Conservation (phyloP, 2,888 invertebrate genomes). For the Philereme vetulata region DNA sequence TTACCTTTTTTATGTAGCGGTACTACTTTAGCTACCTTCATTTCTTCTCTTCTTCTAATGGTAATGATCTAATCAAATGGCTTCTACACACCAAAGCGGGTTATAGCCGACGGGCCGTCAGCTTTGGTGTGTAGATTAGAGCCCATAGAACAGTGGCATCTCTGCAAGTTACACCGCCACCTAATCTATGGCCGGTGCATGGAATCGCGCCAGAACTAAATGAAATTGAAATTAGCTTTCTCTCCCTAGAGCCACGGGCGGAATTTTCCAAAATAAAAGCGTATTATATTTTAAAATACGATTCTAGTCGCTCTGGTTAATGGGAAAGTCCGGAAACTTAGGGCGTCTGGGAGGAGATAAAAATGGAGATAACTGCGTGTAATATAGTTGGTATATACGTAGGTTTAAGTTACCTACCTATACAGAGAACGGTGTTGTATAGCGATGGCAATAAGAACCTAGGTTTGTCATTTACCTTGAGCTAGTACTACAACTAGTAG, state of each 20-base stretch:
- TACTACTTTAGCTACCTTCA: too few species aligned
- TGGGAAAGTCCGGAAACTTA: slow-evolving; percentile 56
- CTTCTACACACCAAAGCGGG: too few species aligned
- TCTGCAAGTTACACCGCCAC: slow-evolving; percentile 14
- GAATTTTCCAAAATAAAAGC: slow-evolving; percentile 81
- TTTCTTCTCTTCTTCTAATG: too few species aligned
- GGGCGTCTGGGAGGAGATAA: slow-evolving; percentile 32
- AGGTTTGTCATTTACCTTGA: too few species aligned
- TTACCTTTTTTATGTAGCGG: too few species aligned
- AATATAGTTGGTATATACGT: too few species aligned
- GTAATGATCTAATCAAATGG: too few species aligned
- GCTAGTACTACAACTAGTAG: too few species aligned
- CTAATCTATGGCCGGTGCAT: slow-evolving; percentile 70
- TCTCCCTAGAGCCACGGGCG: slow-evolving; percentile 78
- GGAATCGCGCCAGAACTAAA: slow-evolving; percentile 83
- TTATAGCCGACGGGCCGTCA: too few species aligned
- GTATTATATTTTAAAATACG: slow-evolving; percentile 82
- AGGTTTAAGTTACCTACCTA: neutral
- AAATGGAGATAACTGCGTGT: slow-evolving; percentile 16
- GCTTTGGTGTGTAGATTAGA: too few species aligned
- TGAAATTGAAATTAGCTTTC: slow-evolving; percentile 84
- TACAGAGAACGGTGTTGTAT: too few species aligned
- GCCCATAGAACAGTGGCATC: neutral
- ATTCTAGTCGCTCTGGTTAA: slow-evolving; percentile 64
- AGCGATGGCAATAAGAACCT: too few species aligned